These are phyloP conservation scores for Lindbergichthys nudifrons DNA, from an alignment of 2,797 vertebrate genomes.

Conservation along the genomic window DNA sequence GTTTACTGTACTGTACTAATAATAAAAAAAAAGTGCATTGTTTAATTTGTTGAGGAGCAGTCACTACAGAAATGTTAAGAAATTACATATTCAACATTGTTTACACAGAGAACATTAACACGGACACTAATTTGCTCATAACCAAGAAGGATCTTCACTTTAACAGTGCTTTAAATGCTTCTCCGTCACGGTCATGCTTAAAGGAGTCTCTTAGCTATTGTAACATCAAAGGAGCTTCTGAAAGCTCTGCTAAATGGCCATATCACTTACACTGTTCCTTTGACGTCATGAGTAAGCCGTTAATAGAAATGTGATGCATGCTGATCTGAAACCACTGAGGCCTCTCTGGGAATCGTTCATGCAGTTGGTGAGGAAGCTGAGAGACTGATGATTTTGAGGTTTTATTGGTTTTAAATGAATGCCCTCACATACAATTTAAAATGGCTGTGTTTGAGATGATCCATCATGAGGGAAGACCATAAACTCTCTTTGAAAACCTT, in stretches of 20 bases:
- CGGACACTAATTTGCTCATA: conserved; percentile 22
- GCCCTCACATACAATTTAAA: conserved; percentile 1
- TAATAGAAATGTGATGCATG: conserved; percentile 24
- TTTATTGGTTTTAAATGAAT: conserved; percentile 20
- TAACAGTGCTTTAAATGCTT: conserved; percentile 12
- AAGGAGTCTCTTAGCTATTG: background rate
- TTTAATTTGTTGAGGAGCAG: background rate
- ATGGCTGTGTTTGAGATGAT: background rate
- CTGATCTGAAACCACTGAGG: conserved; percentile 1
- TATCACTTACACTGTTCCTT: conserved; percentile 12
- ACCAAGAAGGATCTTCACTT: conserved; percentile 21
- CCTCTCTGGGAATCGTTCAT: conserved; percentile 14
- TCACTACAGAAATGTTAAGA: background rate
- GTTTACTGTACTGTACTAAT: too few relatives aligned
- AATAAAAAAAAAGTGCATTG: background rate
- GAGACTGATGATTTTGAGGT: conserved; percentile 6
- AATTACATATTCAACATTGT: conserved; percentile 7
- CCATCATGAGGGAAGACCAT: background rate
- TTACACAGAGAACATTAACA: conserved; percentile 9
- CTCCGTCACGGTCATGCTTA: conserved; percentile 1
- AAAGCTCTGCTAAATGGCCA: background rate
- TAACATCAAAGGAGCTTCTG: conserved; percentile 22
- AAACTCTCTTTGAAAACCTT: background rate
- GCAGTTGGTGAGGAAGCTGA: background rate
- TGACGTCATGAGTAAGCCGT: conserved; percentile 26